Percentiles rank a stretch among this genome's conserved stretches.
Conservation (phyloP, 2,797 vertebrate species). For the Prunella strophiata region DNA sequence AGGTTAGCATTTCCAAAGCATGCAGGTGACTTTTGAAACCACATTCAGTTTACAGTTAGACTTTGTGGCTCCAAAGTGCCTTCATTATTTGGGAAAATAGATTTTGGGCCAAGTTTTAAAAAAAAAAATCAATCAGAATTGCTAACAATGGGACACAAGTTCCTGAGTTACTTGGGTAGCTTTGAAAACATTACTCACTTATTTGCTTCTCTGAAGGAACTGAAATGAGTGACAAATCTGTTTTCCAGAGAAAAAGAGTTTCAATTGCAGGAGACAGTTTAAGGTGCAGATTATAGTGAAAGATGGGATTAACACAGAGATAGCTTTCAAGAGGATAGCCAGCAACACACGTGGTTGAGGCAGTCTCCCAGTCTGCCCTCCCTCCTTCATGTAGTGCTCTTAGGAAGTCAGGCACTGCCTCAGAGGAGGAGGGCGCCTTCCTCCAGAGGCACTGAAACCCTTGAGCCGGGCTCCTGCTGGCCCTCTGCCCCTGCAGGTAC, state of each 20-base stretch:
- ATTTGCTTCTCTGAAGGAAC: neutral
- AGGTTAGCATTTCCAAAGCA: neutral
- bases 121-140: neutral
- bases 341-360: neutral
- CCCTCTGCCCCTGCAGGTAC: neutral
- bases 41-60: conserved; percentile 14
- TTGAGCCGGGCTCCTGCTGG: neutral
- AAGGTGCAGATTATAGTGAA: neutral
- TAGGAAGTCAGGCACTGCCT: neutral
- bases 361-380: neutral
- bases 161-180: neutral
- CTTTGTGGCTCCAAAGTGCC: neutral
- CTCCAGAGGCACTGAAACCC: neutral
- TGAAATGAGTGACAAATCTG: neutral
- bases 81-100: conserved; percentile 10
- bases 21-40: neutral
- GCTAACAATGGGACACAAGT: neutral
- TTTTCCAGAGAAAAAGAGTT: neutral
- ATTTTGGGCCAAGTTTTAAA: neutral
- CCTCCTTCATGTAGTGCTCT: neutral
- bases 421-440: neutral
- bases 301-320: neutral
- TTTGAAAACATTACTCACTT: neutral
- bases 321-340: neutral
- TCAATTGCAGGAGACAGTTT: neutral